Evolutionary conservation across 2,888 invertebrate species (phyloP), one percentile per base, ranked within the genome.

Genomic region (Drosophila imparisetae): DNA sequence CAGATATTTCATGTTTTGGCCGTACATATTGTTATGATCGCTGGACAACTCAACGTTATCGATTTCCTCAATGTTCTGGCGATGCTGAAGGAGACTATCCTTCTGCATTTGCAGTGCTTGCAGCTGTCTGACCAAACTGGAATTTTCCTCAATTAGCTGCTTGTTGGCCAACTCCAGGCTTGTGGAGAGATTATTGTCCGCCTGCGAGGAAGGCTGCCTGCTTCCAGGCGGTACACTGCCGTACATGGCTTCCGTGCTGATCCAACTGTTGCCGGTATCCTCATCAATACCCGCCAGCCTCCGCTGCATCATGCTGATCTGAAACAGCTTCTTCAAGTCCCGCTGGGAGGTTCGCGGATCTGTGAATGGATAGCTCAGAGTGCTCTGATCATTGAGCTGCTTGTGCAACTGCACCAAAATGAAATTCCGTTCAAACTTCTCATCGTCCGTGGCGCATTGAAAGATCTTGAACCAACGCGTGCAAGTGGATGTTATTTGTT

Each of bases 391-490:
- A 21, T 79, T 80, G 5, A 91, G 72, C 54, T 93, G 93, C 15
- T 90, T 79, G 52, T 91, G 90, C 74, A 93, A 64, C 4, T 91
- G 72, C 13, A 90, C 59, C 15, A 92, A 83, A 66, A 93, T 72
- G 27, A 78, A 90, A 68, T 92, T 92, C 7, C 93, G 79, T 2
- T 84, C 80, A 45, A 91, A 69, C 69, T 90, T 91, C 32, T 93
- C 91, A 0, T 76, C 64, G 5, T 72, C 64, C 0, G 72, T 59
- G 0, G 89, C 82, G 2, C 74, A 60, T 40, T 88, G 84, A 45
- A 93, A 90, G 24, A 87, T 80, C 34, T 91, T 81, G 13, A 93
- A 63, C 93, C 93, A 93, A 11, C 69, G 78, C 1, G 57, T 66
- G 49, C 86, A 88, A 1, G 52, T 67, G 4, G 73, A 21, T 18